phyloP scores from a whole-genome alignment of 2,113 vertebrate species.

The Nyctereutes procyonoides region DNA sequence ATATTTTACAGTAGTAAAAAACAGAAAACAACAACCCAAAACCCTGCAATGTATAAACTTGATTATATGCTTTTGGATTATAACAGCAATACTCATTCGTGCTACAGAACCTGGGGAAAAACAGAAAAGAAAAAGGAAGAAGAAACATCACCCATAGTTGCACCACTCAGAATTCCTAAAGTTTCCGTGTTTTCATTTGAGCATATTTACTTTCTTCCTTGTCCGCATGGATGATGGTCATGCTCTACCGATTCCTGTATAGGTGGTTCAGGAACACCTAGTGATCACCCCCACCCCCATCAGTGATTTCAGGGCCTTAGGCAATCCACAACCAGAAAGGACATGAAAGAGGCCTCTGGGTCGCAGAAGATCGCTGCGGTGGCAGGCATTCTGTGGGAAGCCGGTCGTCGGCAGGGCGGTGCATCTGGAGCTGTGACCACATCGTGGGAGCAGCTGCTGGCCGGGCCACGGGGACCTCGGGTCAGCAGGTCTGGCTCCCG shows the following conservation, averaged over 20 bases:
- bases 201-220: background rate
- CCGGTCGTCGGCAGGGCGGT: background rate
- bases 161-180: background rate
- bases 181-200: constrained; percentile 21
- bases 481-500: constrained; percentile 9
- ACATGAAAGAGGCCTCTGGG: background rate
- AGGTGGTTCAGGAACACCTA: background rate
- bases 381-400: background rate
- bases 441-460: background rate
- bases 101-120: background rate
- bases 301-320: background rate
- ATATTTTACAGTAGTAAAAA: background rate
- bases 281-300: too few relatives aligned
- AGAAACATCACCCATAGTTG: background rate
- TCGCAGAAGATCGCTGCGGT: background rate
- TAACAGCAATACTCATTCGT: constrained; percentile 6
- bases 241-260: constrained; percentile 60
- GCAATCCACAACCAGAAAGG: background rate
- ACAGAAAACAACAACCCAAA: background rate
- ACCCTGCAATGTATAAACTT: background rate
- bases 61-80: constrained; percentile 24
- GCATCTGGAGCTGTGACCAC: background rate
- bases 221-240: background rate
- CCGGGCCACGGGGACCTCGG: background rate
- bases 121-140: background rate